These are phyloP conservation scores for Atherinosoma microstoma DNA, from an alignment of 2,797 vertebrate species.

Conservation along the genomic window DNA sequence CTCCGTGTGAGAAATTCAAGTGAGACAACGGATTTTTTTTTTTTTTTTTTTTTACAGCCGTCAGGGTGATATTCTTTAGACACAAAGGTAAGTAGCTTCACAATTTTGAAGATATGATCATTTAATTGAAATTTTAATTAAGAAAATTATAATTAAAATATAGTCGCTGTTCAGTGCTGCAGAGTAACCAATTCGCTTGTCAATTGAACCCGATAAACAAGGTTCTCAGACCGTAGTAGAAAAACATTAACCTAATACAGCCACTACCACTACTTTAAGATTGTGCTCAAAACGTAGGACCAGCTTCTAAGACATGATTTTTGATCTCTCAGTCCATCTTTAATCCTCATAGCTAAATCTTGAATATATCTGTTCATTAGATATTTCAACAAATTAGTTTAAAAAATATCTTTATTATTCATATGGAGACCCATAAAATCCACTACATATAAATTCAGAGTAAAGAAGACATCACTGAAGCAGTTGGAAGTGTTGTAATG, in stretches of 20 bases:
- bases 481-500: too few species aligned
- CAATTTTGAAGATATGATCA: background rate
- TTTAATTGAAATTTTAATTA: background rate
- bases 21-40: background rate
- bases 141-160: background rate
- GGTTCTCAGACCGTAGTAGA: background rate
- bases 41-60: background rate
- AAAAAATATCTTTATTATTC: too few species aligned
- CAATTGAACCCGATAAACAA: background rate
- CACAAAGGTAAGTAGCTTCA: conserved; percentile 24
- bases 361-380: too few species aligned
- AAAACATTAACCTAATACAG: background rate
- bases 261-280: too few species aligned
- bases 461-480: too few species aligned
- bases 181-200: background rate
- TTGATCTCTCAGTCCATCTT: too few species aligned
- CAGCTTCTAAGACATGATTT: too few species aligned
- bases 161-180: background rate
- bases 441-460: too few species aligned
- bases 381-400: too few species aligned
- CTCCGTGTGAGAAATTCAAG: conserved; percentile 10
- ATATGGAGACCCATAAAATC: too few species aligned
- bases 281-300: too few species aligned
- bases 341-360: too few species aligned
- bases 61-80: conserved; percentile 13